Base-by-base conservation (phyloP, 2,888 invertebrate genomes). In the Andrena trimmerana region DNA sequence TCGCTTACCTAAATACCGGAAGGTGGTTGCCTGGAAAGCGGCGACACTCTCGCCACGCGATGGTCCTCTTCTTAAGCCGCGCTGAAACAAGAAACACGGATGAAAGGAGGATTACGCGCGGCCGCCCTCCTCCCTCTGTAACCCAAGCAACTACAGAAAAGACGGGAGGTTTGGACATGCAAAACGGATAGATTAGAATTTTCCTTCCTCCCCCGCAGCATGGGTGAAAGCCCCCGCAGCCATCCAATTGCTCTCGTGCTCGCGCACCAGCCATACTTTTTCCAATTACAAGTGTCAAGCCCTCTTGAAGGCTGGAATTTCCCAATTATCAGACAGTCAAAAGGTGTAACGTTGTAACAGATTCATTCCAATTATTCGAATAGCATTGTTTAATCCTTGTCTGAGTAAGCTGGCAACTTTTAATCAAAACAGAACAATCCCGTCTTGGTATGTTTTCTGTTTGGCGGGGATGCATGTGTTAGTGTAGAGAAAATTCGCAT, bases 1-100 rank as follows among this genome's bases (percentile, higher is more conserved):
- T 77, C 86, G 82, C 86, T 85, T 86, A 88, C 85, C 88, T 90
- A 90, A 91, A 91, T 90, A 89, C 89, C 91, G 91, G 91, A 91
- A 89, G 90, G 90, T 86, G 86, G 78, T 90, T 90, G 80, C 72
- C 86, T 87, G 60, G 72, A 86, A 82, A 89, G 77, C 77, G 84
- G 75, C 86, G 86, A 80, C 85, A 85, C 86, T 85, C 85, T 84
- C 76, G 42, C 67, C 20, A 31, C 57, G 54, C 67, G 78, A 66
- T 66, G 65, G 65, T 76, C 59, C 83, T 84, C 75, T 72, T 80
- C 85, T 83, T 85, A 86, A 87, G 88, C 83, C 83, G 74, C 67
- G 67, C 62, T 48, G 77, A 88, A 86, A 88, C 84, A 84, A 88
- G 86, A 88, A 88, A 83, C 78, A 83, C 52, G 69, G 78, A 86